These are phyloP conservation scores for Caenorhabditis inopinata DNA, from an alignment of 1,140 invertebrate species.

Conservation along the genomic window DNA sequence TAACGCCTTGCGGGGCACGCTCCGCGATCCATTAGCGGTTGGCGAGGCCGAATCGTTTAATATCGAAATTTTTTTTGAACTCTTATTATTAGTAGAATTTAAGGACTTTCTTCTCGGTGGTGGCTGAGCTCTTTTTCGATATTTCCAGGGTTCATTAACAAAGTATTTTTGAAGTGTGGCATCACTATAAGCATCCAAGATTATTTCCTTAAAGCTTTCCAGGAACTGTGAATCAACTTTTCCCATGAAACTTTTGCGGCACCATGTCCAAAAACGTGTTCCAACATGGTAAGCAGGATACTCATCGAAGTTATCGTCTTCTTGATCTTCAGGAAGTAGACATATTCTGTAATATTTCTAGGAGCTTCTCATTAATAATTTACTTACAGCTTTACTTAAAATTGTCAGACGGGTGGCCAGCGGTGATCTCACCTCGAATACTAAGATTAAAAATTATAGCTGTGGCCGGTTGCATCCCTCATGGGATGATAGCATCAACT, in stretches of 20 bases:
- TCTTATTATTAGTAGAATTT: not conserved
- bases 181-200: not conserved
- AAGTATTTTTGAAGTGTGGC: not conserved
- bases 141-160: conserved; percentile 18
- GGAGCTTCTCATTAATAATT: no score
- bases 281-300: not conserved
- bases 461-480: no score
- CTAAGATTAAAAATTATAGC: no score
- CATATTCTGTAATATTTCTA: conserved; percentile 12
- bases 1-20: not conserved
- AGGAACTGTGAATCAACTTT: not conserved
- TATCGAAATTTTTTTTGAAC: not conserved
- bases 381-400: no score
- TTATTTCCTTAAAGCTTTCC: not conserved
- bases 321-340: not conserved
- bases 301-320: conserved; percentile 24
- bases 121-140: not conserved
- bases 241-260: conserved; percentile 2
- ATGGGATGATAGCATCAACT: no score
- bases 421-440: no score
- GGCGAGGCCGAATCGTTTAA: not conserved
- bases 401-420: no score
- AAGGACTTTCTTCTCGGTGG: not conserved
- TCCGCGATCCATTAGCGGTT: not conserved
- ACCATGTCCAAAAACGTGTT: conserved; percentile 14